Conservation (phyloP, 2,888 invertebrate genomes). For the Ligdia adustata region DNA sequence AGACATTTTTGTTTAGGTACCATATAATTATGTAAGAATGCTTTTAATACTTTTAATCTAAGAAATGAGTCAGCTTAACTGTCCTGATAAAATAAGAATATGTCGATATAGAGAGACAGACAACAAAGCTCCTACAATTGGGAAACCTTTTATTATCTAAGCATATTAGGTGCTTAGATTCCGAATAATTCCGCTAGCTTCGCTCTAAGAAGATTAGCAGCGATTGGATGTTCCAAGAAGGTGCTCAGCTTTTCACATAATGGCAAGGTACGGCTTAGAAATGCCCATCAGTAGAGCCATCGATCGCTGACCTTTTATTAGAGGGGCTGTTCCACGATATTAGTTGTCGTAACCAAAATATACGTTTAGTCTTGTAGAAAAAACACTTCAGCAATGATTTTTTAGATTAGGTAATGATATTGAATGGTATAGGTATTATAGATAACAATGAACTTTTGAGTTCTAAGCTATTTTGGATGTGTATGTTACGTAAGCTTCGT, state of each 20-base stretch:
- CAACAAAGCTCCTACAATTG: constrained; percentile 52
- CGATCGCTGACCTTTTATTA: constrained; percentile 60
- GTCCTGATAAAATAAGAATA: constrained; percentile 26
- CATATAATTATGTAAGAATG: no score
- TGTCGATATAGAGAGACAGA: constrained; percentile 19
- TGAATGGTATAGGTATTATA: no score
- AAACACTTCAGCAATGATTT: no score
- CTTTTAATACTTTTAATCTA: no score
- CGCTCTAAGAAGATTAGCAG: constrained; percentile 80
- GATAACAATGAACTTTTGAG: no score
- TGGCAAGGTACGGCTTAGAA: constrained; percentile 63
- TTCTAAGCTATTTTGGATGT: no score
- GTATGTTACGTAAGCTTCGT: no score
- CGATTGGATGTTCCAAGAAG: constrained; percentile 80
- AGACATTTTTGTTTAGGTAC: no score
- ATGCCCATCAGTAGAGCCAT: constrained; percentile 52
- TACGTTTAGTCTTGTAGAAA: no score
- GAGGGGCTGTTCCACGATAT: neutral
- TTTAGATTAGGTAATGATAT: no score
- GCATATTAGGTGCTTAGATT: constrained; percentile 75
- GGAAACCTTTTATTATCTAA: constrained; percentile 76
- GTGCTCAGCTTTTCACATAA: constrained; percentile 65
- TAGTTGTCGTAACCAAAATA: no score
- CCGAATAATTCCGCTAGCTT: constrained; percentile 75
- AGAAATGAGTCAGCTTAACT: no score